Percentiles rank a stretch among this genome's conserved stretches.
phyloP scores from a whole-genome alignment of 2,797 vertebrate genomes.

The Catostomus latipinnis region DNA sequence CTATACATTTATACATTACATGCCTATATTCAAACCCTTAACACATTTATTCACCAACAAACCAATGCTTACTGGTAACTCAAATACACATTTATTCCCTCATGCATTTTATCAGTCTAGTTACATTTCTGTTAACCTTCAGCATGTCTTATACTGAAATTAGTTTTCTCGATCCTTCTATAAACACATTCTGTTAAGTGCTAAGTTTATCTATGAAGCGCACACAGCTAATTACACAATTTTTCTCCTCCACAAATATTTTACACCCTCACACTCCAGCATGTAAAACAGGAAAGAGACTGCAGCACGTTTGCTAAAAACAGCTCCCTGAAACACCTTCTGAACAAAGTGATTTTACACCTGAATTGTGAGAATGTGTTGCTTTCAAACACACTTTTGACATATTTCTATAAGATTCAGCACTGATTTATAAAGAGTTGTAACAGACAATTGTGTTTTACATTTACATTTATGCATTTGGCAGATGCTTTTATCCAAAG shows the following conservation, averaged over 20 bases:
- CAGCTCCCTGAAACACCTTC: constrained; percentile 27
- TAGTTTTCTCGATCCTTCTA: background rate
- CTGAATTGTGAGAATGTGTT: background rate
- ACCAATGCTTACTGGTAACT: no score
- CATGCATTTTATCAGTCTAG: background rate
- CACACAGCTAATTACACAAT: background rate
- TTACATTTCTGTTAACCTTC: background rate
- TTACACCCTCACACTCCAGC: constrained; percentile 24
- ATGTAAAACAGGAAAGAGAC: constrained; percentile 9
- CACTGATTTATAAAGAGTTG: constrained; percentile 5
- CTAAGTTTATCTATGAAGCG: background rate
- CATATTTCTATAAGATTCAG: constrained; percentile 2
- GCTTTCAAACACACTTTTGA: background rate
- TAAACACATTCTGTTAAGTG: background rate
- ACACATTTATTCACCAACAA: no score
- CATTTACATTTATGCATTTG: no score
- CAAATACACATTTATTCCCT: background rate
- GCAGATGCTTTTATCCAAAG: no score
- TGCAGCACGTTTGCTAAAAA: constrained; percentile 12
- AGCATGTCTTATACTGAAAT: background rate
- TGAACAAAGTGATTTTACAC: constrained; percentile 20
- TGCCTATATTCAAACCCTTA: no score
- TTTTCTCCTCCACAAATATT: background rate
- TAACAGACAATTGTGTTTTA: background rate
- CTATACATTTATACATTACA: no score